Conservation (phyloP, 2,888 invertebrate species). For the Thereva unica region DNA sequence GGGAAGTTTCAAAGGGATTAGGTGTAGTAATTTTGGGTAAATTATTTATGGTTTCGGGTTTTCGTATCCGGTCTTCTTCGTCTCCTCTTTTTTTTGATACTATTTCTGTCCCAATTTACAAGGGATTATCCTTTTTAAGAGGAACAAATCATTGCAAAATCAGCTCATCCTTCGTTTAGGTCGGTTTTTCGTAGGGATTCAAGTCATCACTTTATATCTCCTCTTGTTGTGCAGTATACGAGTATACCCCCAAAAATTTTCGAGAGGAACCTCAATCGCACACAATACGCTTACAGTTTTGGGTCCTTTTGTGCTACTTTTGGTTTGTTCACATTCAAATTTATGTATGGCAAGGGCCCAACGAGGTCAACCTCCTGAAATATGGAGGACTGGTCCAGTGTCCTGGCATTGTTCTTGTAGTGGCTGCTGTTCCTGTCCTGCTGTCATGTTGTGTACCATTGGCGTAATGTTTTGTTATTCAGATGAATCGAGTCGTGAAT, state of each 20-base stretch:
- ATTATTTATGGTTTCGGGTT: too few species aligned
- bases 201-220: too few species aligned
- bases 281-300: background rate
- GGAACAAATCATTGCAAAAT: too few species aligned
- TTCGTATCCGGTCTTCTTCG: too few species aligned
- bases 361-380: slow-evolving; percentile 17
- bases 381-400: slow-evolving; percentile 15
- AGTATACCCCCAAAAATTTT: background rate
- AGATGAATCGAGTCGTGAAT: slow-evolving; percentile 24
- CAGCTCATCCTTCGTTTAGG: too few species aligned
- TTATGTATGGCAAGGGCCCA: slow-evolving; percentile 18
- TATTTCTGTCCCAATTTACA: too few species aligned
- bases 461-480: slow-evolving; percentile 24
- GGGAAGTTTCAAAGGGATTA: too few species aligned
- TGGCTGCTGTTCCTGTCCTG: slow-evolving; percentile 12
- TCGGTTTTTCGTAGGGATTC: too few species aligned
- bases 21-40: too few species aligned
- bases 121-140: too few species aligned
- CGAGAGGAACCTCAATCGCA: slow-evolving; percentile 2
- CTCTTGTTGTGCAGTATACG: too few species aligned
- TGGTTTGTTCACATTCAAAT: slow-evolving; percentile 13
- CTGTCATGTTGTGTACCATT: slow-evolving; percentile 1
- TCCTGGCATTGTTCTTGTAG: slow-evolving; percentile 9
- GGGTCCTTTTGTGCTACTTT: slow-evolving; percentile 3
- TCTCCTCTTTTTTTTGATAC: too few species aligned